phyloP scores from a whole-genome alignment of 2,113 vertebrate genomes.

The Phrynocephalus versicolor region DNA sequence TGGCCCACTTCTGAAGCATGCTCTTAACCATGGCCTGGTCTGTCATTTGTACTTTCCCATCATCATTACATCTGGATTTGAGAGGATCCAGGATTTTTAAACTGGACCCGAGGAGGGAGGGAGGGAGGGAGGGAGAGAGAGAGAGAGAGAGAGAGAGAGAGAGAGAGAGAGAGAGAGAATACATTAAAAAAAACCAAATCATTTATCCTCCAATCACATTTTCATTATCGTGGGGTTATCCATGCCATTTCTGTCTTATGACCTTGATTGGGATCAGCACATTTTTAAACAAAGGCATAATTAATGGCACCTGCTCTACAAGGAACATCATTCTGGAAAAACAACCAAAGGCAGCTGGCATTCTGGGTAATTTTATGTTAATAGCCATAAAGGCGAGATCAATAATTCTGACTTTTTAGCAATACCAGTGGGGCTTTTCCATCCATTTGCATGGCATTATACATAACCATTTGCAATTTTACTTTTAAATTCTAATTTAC shows the following conservation, averaged over 20 bases:
- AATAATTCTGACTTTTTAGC: slow-evolving; percentile 1
- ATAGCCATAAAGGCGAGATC: slow-evolving; percentile 23
- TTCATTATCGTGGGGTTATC: slow-evolving; percentile 1
- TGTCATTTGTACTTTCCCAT: slow-evolving; percentile 16
- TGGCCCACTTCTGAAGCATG: not conserved
- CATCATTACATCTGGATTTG: slow-evolving; percentile 30
- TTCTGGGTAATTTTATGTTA: slow-evolving; percentile 39
- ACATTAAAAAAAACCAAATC: too few relatives aligned
- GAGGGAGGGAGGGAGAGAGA: too few relatives aligned
- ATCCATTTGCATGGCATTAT: slow-evolving; percentile 20
- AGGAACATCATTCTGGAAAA: slow-evolving; percentile 29
- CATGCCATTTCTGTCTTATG: slow-evolving; percentile 19
- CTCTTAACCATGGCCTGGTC: not conserved
- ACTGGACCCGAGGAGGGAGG: slow-evolving; percentile 3
- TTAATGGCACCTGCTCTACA: slow-evolving; percentile 34
- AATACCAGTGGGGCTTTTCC: slow-evolving; percentile 34
- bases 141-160: too few relatives aligned
- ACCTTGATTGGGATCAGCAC: slow-evolving; percentile 49
- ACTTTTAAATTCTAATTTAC: slow-evolving; percentile 34
- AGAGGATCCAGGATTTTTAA: fast-evolving
- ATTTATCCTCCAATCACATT: slow-evolving; percentile 24
- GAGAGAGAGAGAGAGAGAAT: too few relatives aligned
- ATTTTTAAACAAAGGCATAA: slow-evolving; percentile 50
- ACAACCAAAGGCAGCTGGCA: slow-evolving; percentile 28
- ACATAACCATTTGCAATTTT: slow-evolving; percentile 25